Evolutionary conservation across 2,888 invertebrate species (phyloP), one percentile per base, ranked within the genome.

Genomic region (Trachelus troglodyta): DNA sequence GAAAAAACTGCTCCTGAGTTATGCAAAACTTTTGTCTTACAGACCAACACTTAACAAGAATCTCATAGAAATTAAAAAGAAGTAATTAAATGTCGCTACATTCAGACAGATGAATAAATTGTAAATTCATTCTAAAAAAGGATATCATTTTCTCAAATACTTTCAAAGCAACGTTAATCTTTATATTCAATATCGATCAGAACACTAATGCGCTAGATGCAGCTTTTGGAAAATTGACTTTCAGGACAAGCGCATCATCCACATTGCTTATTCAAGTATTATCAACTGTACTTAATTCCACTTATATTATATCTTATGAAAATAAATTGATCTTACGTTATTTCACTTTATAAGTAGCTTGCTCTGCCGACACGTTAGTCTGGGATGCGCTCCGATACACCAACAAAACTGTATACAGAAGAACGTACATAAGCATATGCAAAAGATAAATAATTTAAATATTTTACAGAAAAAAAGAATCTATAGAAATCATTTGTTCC

Each of bases 11-110:
- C 91, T 99, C 11, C 94, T 93, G 79, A 93, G 93, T 84, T 98
- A 98, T 91, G 93, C 95, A 1, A 95, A 95, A 87, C 92, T 98
- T 73, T 88, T 98, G 11, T 95, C 93, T 75, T 97, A 94, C 90
- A 92, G 94, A 82, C 94, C 96, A 12, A 89, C 90, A 35, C 92
- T 93, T 83, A 94, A 96, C 88, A 84, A 91, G n/a, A 91, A 92
- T 88, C 91, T 96, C 74, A 93, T 94, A 73, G 92, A 92, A 89
- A 92, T 95, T 76, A 83, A 76, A 31, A 79, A 82, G 75, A 78
- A 78, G 74, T 77, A 74, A 77, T 56, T 35, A 35, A 76, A 31
- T 23, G 9, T 6, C 23, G 15, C 9, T 56, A 9, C 23, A 9
- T 23, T 23, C 2, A 23, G 56, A 56, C 23, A 23, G 23, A 56